Percentiles rank a stretch among this genome's conserved stretches.
phyloP scores from a whole-genome alignment of 2,797 vertebrate species.

The Selene dorsalis region DNA sequence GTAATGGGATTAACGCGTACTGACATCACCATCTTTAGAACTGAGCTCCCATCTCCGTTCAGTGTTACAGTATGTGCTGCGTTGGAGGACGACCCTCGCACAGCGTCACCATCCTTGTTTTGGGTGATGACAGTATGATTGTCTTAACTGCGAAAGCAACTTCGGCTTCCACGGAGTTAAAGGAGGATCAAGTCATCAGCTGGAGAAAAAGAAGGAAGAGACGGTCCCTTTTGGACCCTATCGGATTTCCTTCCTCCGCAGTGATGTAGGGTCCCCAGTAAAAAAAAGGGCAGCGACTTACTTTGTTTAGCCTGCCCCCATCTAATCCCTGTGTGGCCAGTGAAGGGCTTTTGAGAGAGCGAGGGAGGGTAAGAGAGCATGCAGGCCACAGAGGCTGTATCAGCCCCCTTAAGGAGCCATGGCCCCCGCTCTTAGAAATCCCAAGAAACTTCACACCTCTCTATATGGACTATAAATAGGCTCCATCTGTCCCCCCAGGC shows the following conservation, averaged over 20 bases:
- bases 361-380: constrained; percentile 49
- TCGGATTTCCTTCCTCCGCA: constrained; percentile 56
- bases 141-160: constrained; percentile 8
- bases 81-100: not conserved
- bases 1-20: not conserved
- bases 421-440: constrained; percentile 79
- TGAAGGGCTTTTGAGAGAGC: constrained; percentile 61
- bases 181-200: constrained; percentile 49
- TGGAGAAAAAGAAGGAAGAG: constrained; percentile 31
- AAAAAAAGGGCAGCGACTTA: constrained; percentile 65
- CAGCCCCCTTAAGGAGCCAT: constrained; percentile 85
- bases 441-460: constrained; percentile 89
- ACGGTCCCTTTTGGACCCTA: constrained; percentile 12
- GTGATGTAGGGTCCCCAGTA: constrained; percentile 64
- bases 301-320: constrained; percentile 82
- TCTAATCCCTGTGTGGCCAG: constrained; percentile 72
- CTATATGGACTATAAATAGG: constrained; percentile 84
- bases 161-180: constrained; percentile 19
- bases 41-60: constrained; percentile 3
- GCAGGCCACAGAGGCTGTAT: constrained; percentile 71
- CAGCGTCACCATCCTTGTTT: constrained; percentile 38
- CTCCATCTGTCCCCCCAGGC: constrained; percentile 85
- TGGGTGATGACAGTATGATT: constrained; percentile 26
- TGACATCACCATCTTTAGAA: constrained; percentile 10
- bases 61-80: constrained; percentile 1